phyloP scores from a whole-genome alignment of 2,797 vertebrate species.

The Myotis planiceps region DNA sequence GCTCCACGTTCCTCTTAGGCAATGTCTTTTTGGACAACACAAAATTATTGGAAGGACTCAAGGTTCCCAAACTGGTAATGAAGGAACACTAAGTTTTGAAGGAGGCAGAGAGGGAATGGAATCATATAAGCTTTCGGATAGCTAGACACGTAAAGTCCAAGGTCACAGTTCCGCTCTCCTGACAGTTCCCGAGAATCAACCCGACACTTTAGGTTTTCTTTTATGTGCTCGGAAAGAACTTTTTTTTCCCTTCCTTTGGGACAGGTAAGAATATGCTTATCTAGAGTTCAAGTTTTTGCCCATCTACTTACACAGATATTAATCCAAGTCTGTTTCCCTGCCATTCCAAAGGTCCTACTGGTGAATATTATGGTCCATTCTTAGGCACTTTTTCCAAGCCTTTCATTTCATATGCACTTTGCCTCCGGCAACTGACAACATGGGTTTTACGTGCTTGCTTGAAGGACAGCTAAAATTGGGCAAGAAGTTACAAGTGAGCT shows the following conservation, averaged over 20 bases:
- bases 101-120: background rate
- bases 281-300: background rate
- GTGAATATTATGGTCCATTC: background rate
- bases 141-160: background rate
- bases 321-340: conserved; percentile 54
- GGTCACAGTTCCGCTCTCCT: background rate
- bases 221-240: background rate
- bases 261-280: conserved; percentile 37
- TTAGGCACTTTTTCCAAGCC: conserved; percentile 1
- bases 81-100: background rate
- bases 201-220: background rate
- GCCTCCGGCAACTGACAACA: conserved; percentile 38
- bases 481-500: conserved; percentile 75
- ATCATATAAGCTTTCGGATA: background rate
- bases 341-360: conserved; percentile 28
- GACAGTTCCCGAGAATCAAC: background rate
- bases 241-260: background rate
- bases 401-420: background rate
- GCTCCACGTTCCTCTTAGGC: conserved; percentile 26
- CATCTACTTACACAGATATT: conserved; percentile 53
- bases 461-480: conserved; percentile 67
- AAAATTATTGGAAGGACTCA: background rate
- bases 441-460: background rate
- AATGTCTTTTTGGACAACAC: background rate
- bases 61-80: background rate